Evolutionary conservation across 2,797 vertebrate species (phyloP), one percentile per base, ranked within the genome.

Genomic region (Ptychobarbus kaznakovi): DNA sequence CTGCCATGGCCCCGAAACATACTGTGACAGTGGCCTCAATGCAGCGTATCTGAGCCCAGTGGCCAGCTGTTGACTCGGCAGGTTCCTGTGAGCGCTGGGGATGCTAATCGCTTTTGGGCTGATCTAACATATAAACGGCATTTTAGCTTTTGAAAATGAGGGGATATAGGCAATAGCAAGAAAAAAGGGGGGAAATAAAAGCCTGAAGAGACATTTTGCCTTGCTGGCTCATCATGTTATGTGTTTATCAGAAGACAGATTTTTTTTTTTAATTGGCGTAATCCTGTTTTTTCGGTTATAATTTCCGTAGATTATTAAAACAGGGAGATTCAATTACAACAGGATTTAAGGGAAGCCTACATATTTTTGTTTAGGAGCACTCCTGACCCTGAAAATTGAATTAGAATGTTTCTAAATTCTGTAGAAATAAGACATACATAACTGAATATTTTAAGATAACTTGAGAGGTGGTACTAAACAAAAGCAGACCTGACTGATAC

Each of bases 211-310:
- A 90, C 65, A 66, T 18, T 65, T 32, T 72, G 28, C 42, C 44
- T 58, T 77, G 79, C 80, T 85, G 53, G 35, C 49, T 92, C 91
- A 90, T 90, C 91, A 89, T 82, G 87, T 88, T 83, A 90, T 91
- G 89, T 75, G 83, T 87, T 91, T 86, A 90, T 92, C 93, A 94
- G 92, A 90, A 91, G 93, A 84, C 3, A 88, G 87, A 92, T 85
- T 86, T 88, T 91, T 90, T 56, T 90, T 95, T 94, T 94, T 94
- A 94, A 95, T 95, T 95, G 94, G 93, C 94, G 92, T 95, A 96
- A 95, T 95, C 95, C 93, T 92, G 93, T 94, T 93, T 93, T 93
- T 92, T 93, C 89, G 90, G 91, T 94, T 95, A 92, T 95, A 94
- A 94, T 94, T 95, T 94, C 92, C 93, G 93, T 94, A 94, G 93